Conservation (phyloP, 1,140 invertebrate species). For the Plutomurus gul region DNA sequence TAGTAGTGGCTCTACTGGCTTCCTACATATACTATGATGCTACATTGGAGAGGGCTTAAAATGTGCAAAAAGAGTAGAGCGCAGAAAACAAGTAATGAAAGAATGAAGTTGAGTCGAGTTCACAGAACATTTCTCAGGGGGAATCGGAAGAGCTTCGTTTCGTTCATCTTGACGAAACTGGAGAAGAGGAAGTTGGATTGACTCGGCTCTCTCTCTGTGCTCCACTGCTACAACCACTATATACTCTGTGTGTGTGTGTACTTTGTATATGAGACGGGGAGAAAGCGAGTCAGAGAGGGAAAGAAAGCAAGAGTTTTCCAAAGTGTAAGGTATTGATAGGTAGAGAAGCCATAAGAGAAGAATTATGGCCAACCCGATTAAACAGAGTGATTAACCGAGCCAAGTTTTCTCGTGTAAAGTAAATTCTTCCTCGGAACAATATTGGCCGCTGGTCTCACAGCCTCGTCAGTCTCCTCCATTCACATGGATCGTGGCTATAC, state of each 20-base stretch:
- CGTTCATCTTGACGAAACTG: background rate
- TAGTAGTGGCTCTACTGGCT: no score
- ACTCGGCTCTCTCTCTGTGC: no score
- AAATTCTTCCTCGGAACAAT: conserved; percentile 31
- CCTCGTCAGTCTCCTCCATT: no score
- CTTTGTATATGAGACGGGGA: background rate
- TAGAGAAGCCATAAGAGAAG: conserved; percentile 44
- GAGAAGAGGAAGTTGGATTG: no score
- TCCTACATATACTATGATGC: no score
- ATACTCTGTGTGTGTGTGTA: no score
- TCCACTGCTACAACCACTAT: no score
- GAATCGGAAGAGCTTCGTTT: conserved; percentile 7
- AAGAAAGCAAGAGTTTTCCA: background rate
- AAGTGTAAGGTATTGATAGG: conserved; percentile 26
- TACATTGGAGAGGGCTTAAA: no score
- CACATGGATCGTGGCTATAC: no score
- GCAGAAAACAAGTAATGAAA: conserved; percentile 13
- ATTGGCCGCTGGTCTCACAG: background rate
- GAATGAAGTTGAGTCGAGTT: conserved; percentile 17
- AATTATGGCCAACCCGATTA: conserved; percentile 50
- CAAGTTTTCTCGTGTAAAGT: conserved; percentile 39
- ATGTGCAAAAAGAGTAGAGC: no score
- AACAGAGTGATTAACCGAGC: conserved; percentile 47
- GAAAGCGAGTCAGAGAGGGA: background rate
- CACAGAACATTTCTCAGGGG: background rate